Base-by-base conservation (phyloP, 2,113 vertebrate species). In the Pachypanchax playfairii region DNA sequence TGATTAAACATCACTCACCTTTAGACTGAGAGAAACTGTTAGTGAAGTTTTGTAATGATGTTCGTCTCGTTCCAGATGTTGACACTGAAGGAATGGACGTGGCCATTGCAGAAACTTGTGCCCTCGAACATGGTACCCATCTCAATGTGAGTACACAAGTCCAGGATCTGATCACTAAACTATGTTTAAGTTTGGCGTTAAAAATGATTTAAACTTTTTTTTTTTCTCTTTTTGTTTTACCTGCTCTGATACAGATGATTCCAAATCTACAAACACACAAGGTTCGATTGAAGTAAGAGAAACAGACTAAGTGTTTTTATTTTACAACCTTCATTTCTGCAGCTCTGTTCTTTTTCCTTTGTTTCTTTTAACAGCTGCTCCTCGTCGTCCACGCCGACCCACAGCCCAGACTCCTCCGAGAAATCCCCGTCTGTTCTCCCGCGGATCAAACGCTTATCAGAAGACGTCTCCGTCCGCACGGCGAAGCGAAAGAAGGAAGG, bases 91-190 rank as follows among this genome's bases (percentile, higher is more conserved):
- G 52, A 11, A 12, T 41, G 6, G 83, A 71, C 6, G 79, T 75
- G 25, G 85, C 91, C 1, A 87, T 98, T 11, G 91, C 94, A 78
- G 96, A 98, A 89, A 99, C 95, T 4, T 94, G 96, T 76, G 88
- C 62, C 39, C 72, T 96, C 53, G 84, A 88, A 50, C 65, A 88
- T 65, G 87, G 89, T 18, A 89, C 93, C 35, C 73, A 15, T 52
- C 31, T 4, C 3, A 4, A 79, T 83, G 96, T 98, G 85, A 35
- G 41, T 26, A 21, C 4, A 2, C 5, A 5, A 33, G 29, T n/a
- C 12, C 21, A 4, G 13, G 20, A 38, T 9, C 1, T 12, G 8
- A 14, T 22, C 17, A 28, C 47, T 18, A 41, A 6, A n/a, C 6
- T 35, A 31, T 31, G 7, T 31, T 35, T 35, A 35, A 2, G 33